phyloP scores from a whole-genome alignment of 2,797 vertebrate species.

The Poeciliopsis turneri region DNA sequence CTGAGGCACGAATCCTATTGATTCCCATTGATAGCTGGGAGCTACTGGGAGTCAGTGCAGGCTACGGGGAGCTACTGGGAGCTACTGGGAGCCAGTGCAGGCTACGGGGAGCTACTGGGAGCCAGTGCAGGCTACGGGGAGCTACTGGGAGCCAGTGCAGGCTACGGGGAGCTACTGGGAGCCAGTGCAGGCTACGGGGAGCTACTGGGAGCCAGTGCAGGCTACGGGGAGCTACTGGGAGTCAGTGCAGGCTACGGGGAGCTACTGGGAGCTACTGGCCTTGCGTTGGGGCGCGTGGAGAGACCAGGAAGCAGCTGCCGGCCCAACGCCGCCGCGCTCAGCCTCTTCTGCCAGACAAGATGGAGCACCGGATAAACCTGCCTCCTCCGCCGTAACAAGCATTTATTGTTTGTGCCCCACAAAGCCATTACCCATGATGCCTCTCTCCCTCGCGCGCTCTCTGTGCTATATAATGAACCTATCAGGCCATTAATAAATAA shows the following conservation, averaged over 20 bases:
- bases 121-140: too few relatives aligned
- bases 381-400: conserved; percentile 75
- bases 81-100: too few relatives aligned
- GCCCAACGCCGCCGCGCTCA: conserved; percentile 37
- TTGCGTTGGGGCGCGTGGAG: conserved; percentile 42
- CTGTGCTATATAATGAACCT: conserved; percentile 80
- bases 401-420: conserved; percentile 78
- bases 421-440: conserved; percentile 81
- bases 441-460: conserved; percentile 52
- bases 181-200: too few relatives aligned
- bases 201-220: too few relatives aligned
- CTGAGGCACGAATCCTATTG: conserved; percentile 71
- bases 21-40: conserved; percentile 71
- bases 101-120: too few relatives aligned
- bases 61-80: conserved; percentile 28
- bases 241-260: neutral
- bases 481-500: conserved; percentile 86
- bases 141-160: neutral
- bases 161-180: neutral
- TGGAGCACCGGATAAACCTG: conserved; percentile 79
- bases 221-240: neutral
- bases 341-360: conserved; percentile 69
- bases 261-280: conserved; percentile 21
- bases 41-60: neutral
- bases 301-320: conserved; percentile 43